Base-by-base conservation (phyloP, 2,888 invertebrate genomes). In the Drosophila sordidula region DNA sequence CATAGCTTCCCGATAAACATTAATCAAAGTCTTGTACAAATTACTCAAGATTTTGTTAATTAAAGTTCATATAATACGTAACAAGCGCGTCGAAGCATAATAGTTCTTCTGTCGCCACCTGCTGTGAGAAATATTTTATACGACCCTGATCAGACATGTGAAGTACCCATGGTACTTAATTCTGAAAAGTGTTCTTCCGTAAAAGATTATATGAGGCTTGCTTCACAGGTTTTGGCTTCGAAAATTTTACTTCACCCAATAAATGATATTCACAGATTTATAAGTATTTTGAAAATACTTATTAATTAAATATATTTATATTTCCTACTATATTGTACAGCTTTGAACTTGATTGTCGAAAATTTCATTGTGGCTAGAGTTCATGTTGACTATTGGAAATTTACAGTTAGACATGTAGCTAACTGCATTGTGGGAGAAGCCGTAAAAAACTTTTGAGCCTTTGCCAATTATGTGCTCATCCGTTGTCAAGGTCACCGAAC, bases 391-490 rank as follows among this genome's bases (percentile, higher is more conserved):
- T 9, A 9, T 63, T 50, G 8, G 29, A 14, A 6, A 45, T 22
- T 47, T 25, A 50, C 34, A 38, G 32, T 46, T 67, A 39, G 42
- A n/a, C 29, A 46, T 55, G 36, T 64, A 22, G 58, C 50, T 18
- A 63, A 46, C 8, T 25, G 25, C 18, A 18, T 36, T 12, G 36
- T 68, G 68, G 39, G 36, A 2, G 29, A 34, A 34, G 34, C 34
- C 34, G 34, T 6, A 14, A 25, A 25, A 36, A 41, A n/a, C 18
- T 9, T 70, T 86, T 86, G 83, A 77, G 39, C 63, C 68, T 51
- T 58, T 86, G 83, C 83, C 83, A 83, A 86, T 49, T 66, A 51
- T 79, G 55, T 54, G 63, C 25, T 77, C 80, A 82, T 68, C 77
- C 69, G 63, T 66, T 66, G 57, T 63, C 74, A 86, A 86, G 84